Evolutionary conservation across 2,113 vertebrate genomes (phyloP).

Genomic region (Gobiocypris rarus): DNA sequence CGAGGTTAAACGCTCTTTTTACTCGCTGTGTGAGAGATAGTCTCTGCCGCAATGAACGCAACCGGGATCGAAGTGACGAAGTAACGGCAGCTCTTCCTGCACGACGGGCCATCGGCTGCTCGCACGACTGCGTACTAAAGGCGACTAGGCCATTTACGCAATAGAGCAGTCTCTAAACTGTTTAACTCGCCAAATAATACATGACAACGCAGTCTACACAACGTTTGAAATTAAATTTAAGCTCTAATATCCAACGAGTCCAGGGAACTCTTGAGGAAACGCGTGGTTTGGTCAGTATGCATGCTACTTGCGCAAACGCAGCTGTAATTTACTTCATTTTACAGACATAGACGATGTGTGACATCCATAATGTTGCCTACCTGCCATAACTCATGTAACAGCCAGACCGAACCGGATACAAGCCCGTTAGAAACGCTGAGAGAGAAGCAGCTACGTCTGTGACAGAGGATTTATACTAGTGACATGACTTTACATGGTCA

Average conservation of each 20-base stretch:
- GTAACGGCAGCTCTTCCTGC: not conserved
- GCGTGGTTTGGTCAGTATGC: not conserved
- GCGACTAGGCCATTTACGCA: conserved; percentile 19
- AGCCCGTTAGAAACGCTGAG: conserved; percentile 62
- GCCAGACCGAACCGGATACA: conserved; percentile 36
- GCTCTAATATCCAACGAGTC: not conserved
- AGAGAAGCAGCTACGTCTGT: conserved; percentile 56
- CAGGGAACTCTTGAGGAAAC: not conserved
- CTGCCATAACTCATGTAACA: conserved; percentile 21
- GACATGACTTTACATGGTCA: conserved; percentile 72
- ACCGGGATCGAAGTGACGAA: not conserved
- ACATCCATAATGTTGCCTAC: not conserved
- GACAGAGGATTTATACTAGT: conserved; percentile 63
- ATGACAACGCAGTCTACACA: not conserved
- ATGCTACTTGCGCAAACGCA: not conserved
- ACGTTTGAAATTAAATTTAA: not conserved
- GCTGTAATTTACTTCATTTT: not conserved
- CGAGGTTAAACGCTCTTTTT: not conserved
- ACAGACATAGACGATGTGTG: not conserved
- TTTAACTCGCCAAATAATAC: not conserved
- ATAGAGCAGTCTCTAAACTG: not conserved
- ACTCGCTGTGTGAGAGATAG: not conserved
- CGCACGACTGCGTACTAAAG: not conserved
- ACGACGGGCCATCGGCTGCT: not conserved
- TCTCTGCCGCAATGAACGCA: not conserved